These are phyloP conservation scores for Huso huso DNA, from an alignment of 2,797 vertebrate genomes.

Conservation along the genomic window DNA sequence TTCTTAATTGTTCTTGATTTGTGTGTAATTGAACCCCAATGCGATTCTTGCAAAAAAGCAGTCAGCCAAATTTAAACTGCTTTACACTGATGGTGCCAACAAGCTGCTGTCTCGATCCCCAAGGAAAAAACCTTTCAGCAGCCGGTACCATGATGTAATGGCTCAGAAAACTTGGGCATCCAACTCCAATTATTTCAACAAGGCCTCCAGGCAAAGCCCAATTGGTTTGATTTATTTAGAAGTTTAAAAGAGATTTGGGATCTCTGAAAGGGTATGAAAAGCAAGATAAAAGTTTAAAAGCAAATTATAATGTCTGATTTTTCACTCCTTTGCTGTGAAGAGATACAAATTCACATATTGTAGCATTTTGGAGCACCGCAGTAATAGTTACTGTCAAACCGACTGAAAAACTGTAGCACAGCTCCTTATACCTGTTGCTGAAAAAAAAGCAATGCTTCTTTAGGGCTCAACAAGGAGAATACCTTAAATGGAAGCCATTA, in stretches of 20 bases:
- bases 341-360: slow-evolving; percentile 25
- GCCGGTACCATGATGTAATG: slow-evolving; percentile 66
- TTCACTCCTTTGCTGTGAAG: slow-evolving; percentile 31
- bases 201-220: slow-evolving; percentile 57
- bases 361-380: slow-evolving; percentile 32
- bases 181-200: slow-evolving; percentile 66
- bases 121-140: slow-evolving; percentile 27
- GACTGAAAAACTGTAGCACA: slow-evolving; percentile 28
- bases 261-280: slow-evolving; percentile 20
- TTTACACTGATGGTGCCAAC: slow-evolving; percentile 28
- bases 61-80: slow-evolving; percentile 19
- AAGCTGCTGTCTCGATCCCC: slow-evolving; percentile 27
- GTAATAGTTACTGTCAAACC: slow-evolving; percentile 37
- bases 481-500: slow-evolving; percentile 58
- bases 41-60: slow-evolving; percentile 43
- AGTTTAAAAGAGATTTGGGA: slow-evolving; percentile 53
- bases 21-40: neutral
- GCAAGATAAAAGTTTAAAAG: slow-evolving; percentile 54
- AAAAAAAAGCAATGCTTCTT: slow-evolving; percentile 31
- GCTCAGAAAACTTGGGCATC: slow-evolving; percentile 59
- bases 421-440: neutral
- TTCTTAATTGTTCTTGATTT: neutral
- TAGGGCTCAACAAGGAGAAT: slow-evolving; percentile 40
- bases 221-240: slow-evolving; percentile 63
- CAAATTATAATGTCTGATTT: slow-evolving; percentile 36